These are phyloP conservation scores for Chaetorhynchus papuensis DNA, from an alignment of 2,113 vertebrate genomes.

Conservation along the genomic window DNA sequence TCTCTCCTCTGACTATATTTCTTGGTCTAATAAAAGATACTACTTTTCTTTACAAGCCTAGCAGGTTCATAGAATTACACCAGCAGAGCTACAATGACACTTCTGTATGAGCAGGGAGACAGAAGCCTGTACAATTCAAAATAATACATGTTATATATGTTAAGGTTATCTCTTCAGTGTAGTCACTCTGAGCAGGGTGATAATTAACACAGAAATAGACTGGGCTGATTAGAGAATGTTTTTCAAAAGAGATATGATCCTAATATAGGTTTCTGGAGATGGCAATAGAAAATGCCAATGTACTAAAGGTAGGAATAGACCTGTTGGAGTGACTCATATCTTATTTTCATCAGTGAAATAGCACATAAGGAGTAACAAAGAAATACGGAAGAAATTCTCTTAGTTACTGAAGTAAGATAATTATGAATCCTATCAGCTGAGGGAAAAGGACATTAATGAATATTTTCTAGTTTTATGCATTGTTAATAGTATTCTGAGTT, in stretches of 20 bases:
- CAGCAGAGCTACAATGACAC: neutral
- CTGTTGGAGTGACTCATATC: neutral
- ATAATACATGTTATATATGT: neutral
- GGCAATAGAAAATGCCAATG: neutral
- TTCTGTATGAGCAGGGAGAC: neutral
- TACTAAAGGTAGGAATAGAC: neutral
- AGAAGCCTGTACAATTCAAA: neutral
- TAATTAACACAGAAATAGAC: neutral
- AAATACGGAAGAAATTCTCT: neutral
- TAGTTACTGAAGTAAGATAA: neutral
- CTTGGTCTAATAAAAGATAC: slow-evolving; percentile 16
- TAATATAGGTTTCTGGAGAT: neutral
- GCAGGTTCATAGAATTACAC: neutral
- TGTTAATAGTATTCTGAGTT: neutral
- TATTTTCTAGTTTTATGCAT: neutral
- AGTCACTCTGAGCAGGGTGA: neutral
- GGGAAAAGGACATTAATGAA: neutral
- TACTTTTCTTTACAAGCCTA: neutral
- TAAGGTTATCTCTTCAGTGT: neutral
- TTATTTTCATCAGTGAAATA: neutral
- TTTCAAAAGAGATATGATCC: neutral
- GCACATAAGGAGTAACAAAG: neutral
- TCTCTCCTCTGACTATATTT: neutral
- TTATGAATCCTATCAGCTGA: neutral
- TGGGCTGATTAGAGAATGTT: neutral